Evolutionary conservation across 2,113 vertebrate species (phyloP), one percentile per base, ranked within the genome.

Genomic region (Nymphicus hollandicus): DNA sequence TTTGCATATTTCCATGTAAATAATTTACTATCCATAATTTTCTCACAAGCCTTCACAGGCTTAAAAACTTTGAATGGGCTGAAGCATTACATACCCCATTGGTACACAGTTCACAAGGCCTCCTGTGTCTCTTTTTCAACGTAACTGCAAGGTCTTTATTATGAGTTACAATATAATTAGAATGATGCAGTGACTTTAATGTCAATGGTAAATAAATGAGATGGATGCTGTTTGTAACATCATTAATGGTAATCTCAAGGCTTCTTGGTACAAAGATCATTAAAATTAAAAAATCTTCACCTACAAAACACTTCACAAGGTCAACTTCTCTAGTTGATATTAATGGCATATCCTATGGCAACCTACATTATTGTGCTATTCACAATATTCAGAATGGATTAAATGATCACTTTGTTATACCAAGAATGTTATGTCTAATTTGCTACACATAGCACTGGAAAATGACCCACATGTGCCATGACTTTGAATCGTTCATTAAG

Each of bases 21-120:
- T 86, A 76, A 50, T 86, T 83, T 94, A 78, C 53, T 77, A 63
- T 90, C 78, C 88, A 17, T 49, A 46, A 66, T 92, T 95, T 96
- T 28, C 41, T 93, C 70, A 84, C 28, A 86, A 88, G 10, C 16
- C 27, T 81, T 95, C 53, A 73, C n/a, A 68, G 23, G 25, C n/a
- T 87, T 81, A 60, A 84, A 78, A 55, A 44, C 33, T 84, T 81
- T 81, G 56, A 92, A 58, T 31, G n/a, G 25, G 4, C 14, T 91
- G 63, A 91, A 91, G 8, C 28, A 64, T 86, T 68, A 39, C 5
- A 24, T 87, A 50, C 8, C 28, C 28, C 8, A 7, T n/a, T 91
- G 29, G 18, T 85, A 77, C 24, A 65, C 12, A 64, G 55, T 31
- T 93, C 46, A 53, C 17, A 55, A 73, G 73, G 10, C 25, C 31